Conservation (phyloP, 1,140 invertebrate species). For the Aphis craccivora region DNA sequence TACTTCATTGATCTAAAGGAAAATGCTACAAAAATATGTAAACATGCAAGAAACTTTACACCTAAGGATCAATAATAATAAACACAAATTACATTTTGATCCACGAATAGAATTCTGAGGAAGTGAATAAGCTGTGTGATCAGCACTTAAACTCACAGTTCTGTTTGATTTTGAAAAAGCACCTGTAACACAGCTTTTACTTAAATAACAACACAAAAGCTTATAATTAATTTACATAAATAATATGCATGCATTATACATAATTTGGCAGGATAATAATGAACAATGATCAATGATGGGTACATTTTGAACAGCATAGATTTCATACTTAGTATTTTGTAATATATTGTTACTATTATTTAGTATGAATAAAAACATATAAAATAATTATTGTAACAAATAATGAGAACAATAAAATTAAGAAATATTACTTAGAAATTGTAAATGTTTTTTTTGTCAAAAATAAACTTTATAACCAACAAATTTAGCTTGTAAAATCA, state of each 20-base stretch:
- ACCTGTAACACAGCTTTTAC: conserved; percentile 58
- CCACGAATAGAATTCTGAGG: conserved; percentile 56
- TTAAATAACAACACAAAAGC: conserved; percentile 51
- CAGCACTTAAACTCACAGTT: conserved; percentile 49
- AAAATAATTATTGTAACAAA: neutral
- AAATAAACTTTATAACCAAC: neutral
- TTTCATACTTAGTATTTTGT: neutral
- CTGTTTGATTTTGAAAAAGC: conserved; percentile 58
- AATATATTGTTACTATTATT: neutral
- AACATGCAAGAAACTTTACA: conserved; percentile 39
- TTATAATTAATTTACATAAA: conserved; percentile 20
- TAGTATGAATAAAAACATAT: neutral
- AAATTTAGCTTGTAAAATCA: neutral
- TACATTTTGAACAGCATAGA: neutral
- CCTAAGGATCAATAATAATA: conserved; percentile 52
- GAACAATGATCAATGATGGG: neutral
- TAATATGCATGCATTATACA: conserved; percentile 45
- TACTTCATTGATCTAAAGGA: conserved; percentile 8
- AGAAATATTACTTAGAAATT: neutral
- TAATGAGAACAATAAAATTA: neutral
- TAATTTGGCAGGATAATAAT: neutral
- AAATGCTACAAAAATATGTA: conserved; percentile 47
- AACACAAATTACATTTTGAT: conserved; percentile 57
- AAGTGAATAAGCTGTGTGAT: conserved; percentile 51
- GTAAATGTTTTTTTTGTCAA: neutral